phyloP scores from a whole-genome alignment of 2,797 vertebrate genomes.

The Lindbergichthys nudifrons region DNA sequence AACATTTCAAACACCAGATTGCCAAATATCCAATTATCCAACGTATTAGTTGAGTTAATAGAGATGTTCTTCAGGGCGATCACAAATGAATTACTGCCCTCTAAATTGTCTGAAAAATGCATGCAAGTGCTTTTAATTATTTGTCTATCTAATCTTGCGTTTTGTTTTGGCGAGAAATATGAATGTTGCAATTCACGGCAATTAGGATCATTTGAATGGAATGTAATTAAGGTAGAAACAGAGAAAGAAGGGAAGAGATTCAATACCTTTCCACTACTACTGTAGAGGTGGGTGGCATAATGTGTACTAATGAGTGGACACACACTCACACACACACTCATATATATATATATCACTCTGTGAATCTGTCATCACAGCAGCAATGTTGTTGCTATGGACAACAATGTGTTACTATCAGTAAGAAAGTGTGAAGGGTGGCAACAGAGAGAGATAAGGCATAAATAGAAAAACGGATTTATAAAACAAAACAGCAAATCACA shows the following conservation, averaged over 20 bases:
- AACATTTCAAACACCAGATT: background rate
- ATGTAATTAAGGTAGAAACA: background rate
- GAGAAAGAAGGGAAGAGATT: background rate
- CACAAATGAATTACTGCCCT: slow-evolving; percentile 9
- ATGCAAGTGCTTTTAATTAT: background rate
- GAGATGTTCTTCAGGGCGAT: background rate
- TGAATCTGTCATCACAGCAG: slow-evolving; percentile 54
- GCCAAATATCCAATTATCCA: background rate
- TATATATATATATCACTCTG: slow-evolving; percentile 44
- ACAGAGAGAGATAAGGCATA: background rate
- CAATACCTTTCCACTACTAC: slow-evolving; percentile 27
- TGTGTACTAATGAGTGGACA: slow-evolving; percentile 29
- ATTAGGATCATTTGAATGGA: background rate
- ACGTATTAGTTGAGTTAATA: background rate
- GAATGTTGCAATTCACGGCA: background rate
- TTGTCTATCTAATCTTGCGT: background rate
- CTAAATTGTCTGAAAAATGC: background rate
- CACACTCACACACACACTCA: slow-evolving; percentile 18
- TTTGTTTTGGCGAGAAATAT: background rate
- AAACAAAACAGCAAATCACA: background rate
- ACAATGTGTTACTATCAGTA: slow-evolving; percentile 44
- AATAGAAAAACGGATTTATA: background rate
- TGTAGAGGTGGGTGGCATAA: slow-evolving; percentile 33
- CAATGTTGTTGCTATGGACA: slow-evolving; percentile 75
- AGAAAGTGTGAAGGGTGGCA: slow-evolving; percentile 15